These are phyloP conservation scores for Hyppa rectilinea DNA, from an alignment of 2,888 invertebrate genomes.

Conservation along the genomic window DNA sequence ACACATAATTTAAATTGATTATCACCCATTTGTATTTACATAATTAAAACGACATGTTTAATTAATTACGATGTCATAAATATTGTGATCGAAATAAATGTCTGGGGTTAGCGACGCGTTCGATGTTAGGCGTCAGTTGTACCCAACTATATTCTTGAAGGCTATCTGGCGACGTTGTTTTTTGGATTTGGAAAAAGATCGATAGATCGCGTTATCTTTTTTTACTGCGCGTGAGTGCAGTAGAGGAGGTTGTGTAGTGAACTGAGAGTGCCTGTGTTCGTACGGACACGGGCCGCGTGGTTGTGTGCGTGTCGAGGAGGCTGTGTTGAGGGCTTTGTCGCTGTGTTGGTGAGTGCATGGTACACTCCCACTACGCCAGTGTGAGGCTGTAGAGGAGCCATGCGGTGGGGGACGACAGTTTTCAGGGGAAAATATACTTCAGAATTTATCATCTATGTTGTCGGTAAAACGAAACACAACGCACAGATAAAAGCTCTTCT, in stretches of 20 bases:
- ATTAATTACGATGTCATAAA: slow-evolving; percentile 88
- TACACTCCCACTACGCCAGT: slow-evolving; percentile 85
- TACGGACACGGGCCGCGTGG: slow-evolving; percentile 78
- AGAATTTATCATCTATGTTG: not conserved
- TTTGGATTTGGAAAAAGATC: slow-evolving; percentile 89
- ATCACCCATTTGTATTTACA: slow-evolving; percentile 88
- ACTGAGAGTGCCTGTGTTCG: slow-evolving; percentile 90
- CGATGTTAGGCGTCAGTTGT: slow-evolving; percentile 84
- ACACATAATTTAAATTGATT: slow-evolving; percentile 88
- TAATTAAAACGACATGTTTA: slow-evolving; percentile 89
- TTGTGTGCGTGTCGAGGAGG: slow-evolving; percentile 86
- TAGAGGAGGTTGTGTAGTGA: slow-evolving; percentile 89
- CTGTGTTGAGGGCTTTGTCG: slow-evolving; percentile 78
- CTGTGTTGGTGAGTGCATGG: slow-evolving; percentile 87
- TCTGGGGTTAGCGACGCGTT: slow-evolving; percentile 81
- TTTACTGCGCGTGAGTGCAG: slow-evolving; percentile 91
- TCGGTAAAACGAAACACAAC: not conserved
- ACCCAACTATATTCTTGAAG: slow-evolving; percentile 84
- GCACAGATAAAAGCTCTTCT: not conserved
- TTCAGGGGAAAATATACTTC: slow-evolving; percentile 34
- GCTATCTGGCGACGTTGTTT: slow-evolving; percentile 82
- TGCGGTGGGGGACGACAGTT: slow-evolving; percentile 53
- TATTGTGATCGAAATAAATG: slow-evolving; percentile 84
- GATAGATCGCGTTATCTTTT: slow-evolving; percentile 90
- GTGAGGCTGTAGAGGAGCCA: slow-evolving; percentile 79